Percentiles rank a stretch among this genome's conserved stretches.
Conservation (phyloP, 2,888 invertebrate genomes). For the Nomada flava region DNA sequence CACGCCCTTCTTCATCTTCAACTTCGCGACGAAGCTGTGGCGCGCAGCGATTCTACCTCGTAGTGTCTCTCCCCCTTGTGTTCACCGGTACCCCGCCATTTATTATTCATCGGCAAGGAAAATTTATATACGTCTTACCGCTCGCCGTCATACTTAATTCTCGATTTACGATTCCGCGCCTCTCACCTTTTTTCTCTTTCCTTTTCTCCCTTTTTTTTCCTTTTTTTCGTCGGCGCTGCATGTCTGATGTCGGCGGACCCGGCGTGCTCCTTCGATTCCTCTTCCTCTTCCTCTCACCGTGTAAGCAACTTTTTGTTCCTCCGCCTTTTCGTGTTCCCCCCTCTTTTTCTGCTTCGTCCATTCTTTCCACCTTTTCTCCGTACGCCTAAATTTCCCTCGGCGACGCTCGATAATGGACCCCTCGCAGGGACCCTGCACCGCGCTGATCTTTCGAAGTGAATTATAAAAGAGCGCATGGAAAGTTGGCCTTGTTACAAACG, state of each 20-base stretch:
- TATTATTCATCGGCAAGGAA: constrained; percentile 78
- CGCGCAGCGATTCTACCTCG: constrained; percentile 28
- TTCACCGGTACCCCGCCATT: constrained; percentile 66
- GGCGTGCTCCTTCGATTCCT: constrained; percentile 9
- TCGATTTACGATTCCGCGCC: constrained; percentile 72
- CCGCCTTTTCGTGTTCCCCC: not conserved
- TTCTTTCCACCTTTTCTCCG: not conserved
- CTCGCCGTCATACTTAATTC: constrained; percentile 67
- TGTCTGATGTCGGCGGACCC: constrained; percentile 51
- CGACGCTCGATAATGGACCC: constrained; percentile 33
- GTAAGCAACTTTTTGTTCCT: constrained; percentile 13
- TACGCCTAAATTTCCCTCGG: constrained; percentile 41
- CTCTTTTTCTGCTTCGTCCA: not conserved
- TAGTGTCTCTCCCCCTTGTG: constrained; percentile 51
- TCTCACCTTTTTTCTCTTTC: constrained; percentile 45
- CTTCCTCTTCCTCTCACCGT: not conserved
- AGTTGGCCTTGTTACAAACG: constrained; percentile 16
- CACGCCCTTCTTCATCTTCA: constrained; percentile 19
- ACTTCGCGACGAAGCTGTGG: constrained; percentile 26
- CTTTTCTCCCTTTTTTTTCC: not conserved
- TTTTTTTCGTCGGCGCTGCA: constrained; percentile 39
- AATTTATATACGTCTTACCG: constrained; percentile 74
- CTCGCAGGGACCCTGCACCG: not conserved
- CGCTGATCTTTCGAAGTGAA: constrained; percentile 22
- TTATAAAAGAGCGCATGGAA: constrained; percentile 20